A percentile compares a stretch with the other conserved stretches of the same genome.
Evolutionary conservation across 2,888 invertebrate genomes (phyloP).

Genomic region (Melanostoma mellinum): DNA sequence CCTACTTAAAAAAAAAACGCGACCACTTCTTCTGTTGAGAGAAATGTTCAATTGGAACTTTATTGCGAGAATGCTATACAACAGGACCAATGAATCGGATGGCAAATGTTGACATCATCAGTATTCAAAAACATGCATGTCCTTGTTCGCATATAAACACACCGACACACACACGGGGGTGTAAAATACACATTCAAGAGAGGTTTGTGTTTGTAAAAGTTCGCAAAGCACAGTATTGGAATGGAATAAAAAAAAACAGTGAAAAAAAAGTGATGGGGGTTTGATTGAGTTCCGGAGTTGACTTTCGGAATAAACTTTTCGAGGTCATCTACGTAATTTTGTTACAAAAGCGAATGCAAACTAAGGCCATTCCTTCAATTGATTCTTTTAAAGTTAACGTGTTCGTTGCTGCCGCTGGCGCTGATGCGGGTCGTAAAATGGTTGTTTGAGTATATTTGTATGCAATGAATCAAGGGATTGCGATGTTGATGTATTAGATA

Average conservation of each 20-base stretch:
- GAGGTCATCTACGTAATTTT: conserved; percentile 72
- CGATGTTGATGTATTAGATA: no score
- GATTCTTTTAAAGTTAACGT: conserved; percentile 45
- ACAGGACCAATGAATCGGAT: conserved; percentile 40
- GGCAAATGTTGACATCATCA: conserved; percentile 71
- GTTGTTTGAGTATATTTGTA: no score
- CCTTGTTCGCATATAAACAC: conserved; percentile 52
- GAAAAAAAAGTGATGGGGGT: conserved; percentile 33
- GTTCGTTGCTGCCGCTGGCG: no score
- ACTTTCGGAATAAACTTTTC: conserved; percentile 66
- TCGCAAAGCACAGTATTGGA: conserved; percentile 6
- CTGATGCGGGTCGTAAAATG: no score
- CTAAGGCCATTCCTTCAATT: conserved; percentile 66
- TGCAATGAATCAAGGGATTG: no score
- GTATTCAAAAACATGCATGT: conserved; percentile 73
- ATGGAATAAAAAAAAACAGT: conserved; percentile 25
- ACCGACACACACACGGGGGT: conserved; percentile 18
- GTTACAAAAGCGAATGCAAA: conserved; percentile 59
- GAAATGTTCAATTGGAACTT: conserved; percentile 32
- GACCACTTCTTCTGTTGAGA: conserved; percentile 26
- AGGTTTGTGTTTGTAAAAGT: conserved; percentile 23
- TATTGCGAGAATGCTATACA: conserved; percentile 48
- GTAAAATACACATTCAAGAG: conserved; percentile 34
- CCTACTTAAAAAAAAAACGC: background rate
- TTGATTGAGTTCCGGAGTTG: conserved; percentile 43